phyloP scores from a whole-genome alignment of 2,888 invertebrate genomes.

The Andrena praecox region DNA sequence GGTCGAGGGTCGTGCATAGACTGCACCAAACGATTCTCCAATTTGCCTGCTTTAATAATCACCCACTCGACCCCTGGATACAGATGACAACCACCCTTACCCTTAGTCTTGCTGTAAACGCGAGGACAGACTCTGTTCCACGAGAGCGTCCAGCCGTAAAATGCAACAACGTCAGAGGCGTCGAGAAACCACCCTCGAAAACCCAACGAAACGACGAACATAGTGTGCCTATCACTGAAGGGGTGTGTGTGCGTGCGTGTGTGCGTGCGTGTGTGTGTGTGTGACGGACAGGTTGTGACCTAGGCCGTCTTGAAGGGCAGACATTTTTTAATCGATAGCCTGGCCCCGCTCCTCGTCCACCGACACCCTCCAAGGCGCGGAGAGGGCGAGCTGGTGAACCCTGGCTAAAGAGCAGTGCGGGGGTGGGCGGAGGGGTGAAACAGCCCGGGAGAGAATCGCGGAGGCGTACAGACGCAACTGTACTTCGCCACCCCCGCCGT shows the following conservation, averaged over 20 bases:
- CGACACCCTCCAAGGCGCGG: slow-evolving; percentile 69
- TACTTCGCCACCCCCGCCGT: slow-evolving; percentile 64
- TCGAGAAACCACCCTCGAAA: slow-evolving; percentile 22
- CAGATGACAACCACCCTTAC: too few species aligned
- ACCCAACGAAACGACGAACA: slow-evolving; percentile 14
- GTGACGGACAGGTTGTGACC: slow-evolving; percentile 84
- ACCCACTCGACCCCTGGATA: too few species aligned
- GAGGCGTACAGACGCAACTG: slow-evolving; percentile 70
- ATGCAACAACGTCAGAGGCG: background rate
- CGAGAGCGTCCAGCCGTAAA: background rate
- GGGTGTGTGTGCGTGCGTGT: slow-evolving; percentile 69
- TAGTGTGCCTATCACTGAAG: slow-evolving; percentile 16
- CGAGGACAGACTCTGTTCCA: background rate
- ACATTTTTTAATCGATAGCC: slow-evolving; percentile 85
- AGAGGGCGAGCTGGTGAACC: slow-evolving; percentile 68
- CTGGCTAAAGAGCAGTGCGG: slow-evolving; percentile 65
- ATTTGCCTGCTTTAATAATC: too few species aligned
- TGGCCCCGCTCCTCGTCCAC: slow-evolving; percentile 72
- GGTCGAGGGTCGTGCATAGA: background rate
- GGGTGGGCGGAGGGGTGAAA: slow-evolving; percentile 46
- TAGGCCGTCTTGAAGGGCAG: slow-evolving; percentile 85
- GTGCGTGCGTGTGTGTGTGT: slow-evolving; percentile 72
- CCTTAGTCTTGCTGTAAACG: too few species aligned
- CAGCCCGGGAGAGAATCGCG: slow-evolving; percentile 66
- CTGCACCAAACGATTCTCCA: background rate